Percentiles rank a stretch among this genome's conserved stretches.
Evolutionary conservation across 2,113 vertebrate species (phyloP).

Genomic region (Apistogramma diplotaenia): DNA sequence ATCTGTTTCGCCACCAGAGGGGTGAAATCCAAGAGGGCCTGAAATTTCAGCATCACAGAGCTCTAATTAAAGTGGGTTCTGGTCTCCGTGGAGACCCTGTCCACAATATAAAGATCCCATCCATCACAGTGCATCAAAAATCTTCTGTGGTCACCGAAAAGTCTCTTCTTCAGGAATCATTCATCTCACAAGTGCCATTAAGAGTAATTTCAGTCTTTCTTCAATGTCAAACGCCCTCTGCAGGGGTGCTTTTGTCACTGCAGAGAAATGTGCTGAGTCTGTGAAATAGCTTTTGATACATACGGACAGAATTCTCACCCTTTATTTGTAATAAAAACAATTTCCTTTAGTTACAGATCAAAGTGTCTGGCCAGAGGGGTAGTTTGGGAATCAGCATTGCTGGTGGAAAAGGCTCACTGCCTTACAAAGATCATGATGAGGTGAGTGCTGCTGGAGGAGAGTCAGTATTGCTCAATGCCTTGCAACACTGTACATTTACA

Average conservation of each 20-base stretch:
- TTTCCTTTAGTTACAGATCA: constrained; percentile 78
- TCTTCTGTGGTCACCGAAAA: constrained; percentile 6
- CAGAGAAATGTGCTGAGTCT: not conserved
- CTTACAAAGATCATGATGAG: constrained; percentile 84
- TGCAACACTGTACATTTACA: not conserved
- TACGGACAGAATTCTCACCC: not conserved
- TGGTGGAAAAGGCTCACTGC: constrained; percentile 84
- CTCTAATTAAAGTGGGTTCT: constrained; percentile 11
- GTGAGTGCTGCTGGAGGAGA: constrained; percentile 53
- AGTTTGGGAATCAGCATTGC: constrained; percentile 86
- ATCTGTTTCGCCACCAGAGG: constrained; percentile 47
- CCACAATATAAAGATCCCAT: constrained; percentile 13
- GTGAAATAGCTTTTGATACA: not conserved
- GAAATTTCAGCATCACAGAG: constrained; percentile 52
- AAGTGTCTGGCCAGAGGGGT: constrained; percentile 81
- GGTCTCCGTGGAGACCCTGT: constrained; percentile 40
- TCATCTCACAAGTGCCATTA: constrained; percentile 68
- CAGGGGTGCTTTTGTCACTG: not conserved
- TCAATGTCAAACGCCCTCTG: not conserved
- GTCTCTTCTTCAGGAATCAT: constrained; percentile 41
- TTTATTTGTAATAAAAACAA: not conserved
- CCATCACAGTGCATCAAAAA: constrained; percentile 15
- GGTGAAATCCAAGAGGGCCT: constrained; percentile 58
- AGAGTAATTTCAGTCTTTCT: constrained; percentile 62
- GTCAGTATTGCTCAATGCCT: not conserved